phyloP scores from a whole-genome alignment of 2,113 vertebrate genomes.

The Thalassarche chlororhynchos region DNA sequence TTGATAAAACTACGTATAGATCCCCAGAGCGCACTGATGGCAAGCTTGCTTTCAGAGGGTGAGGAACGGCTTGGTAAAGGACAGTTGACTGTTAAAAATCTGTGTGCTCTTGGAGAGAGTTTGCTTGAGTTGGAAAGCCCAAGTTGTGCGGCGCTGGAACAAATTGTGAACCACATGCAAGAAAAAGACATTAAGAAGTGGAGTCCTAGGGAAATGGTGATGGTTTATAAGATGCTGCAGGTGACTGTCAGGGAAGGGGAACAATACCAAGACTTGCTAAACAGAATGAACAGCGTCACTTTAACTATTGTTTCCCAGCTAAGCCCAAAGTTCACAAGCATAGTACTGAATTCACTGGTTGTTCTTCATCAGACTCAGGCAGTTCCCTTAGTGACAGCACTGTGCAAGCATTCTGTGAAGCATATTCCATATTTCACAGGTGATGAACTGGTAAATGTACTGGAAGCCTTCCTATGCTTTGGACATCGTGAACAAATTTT shows the following conservation, averaged over 20 bases:
- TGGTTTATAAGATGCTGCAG: conserved; percentile 82
- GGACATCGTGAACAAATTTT: conserved; percentile 81
- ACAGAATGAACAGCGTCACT: conserved; percentile 76
- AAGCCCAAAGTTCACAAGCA: conserved; percentile 71
- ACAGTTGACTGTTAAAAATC: conserved; percentile 64
- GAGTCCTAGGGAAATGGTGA: conserved; percentile 71
- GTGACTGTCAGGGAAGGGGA: conserved; percentile 26
- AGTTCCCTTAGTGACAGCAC: conserved; percentile 78
- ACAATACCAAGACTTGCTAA: conserved; percentile 77
- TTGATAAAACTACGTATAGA: conserved; percentile 80
- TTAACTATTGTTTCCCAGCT: conserved; percentile 62
- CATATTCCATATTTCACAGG: conserved; percentile 80
- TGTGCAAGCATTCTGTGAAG: conserved; percentile 81
- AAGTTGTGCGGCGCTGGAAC: conserved; percentile 40
- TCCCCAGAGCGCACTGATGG: conserved; percentile 77
- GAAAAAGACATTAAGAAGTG: conserved; percentile 65
- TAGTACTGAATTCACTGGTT: conserved; percentile 80
- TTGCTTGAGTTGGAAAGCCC: conserved; percentile 78
- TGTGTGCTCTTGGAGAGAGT: conserved; percentile 82
- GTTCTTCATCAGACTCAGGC: conserved; percentile 78
- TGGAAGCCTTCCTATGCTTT: conserved; percentile 85
- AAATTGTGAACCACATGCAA: conserved; percentile 76
- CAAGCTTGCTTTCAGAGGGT: conserved; percentile 80
- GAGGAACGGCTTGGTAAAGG: conserved; percentile 74
- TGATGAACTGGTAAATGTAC: conserved; percentile 78